phyloP scores from a whole-genome alignment of 2,888 invertebrate species.

The Erpobdella octoculata region DNA sequence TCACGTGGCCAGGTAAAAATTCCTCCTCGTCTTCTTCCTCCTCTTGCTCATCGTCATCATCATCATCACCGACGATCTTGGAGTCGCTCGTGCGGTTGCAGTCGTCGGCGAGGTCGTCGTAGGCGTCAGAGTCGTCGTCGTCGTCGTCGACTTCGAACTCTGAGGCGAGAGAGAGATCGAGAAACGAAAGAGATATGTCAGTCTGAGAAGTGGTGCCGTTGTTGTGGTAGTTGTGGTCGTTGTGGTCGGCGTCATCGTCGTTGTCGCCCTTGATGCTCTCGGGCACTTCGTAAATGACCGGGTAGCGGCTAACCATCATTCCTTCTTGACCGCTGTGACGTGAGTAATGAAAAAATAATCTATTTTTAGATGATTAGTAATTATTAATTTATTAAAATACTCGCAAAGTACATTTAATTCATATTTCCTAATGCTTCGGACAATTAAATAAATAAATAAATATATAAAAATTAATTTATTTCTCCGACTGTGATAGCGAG shows the following conservation, averaged over 20 bases:
- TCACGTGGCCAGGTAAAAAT: neutral
- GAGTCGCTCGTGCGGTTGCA: neutral
- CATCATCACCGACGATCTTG: neutral
- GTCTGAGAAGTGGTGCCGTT: constrained; percentile 7
- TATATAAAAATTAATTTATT: too few relatives aligned
- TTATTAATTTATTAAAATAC: too few relatives aligned
- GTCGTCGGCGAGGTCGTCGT: constrained; percentile 3
- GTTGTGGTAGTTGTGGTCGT: neutral
- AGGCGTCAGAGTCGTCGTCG: constrained; percentile 4
- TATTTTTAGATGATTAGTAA: too few relatives aligned
- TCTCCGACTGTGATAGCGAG: neutral
- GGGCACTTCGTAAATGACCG: too few relatives aligned
- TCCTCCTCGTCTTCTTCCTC: neutral
- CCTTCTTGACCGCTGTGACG: too few relatives aligned
- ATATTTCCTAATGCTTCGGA: too few relatives aligned
- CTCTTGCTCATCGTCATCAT: neutral
- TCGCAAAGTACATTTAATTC: too few relatives aligned
- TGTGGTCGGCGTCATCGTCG: neutral
- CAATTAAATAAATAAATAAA: too few relatives aligned
- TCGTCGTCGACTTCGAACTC: constrained; percentile 13
- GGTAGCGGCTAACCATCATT: too few relatives aligned
- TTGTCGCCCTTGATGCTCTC: too few relatives aligned
- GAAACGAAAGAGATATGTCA: constrained; percentile 10
- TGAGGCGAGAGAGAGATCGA: neutral
- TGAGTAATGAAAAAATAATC: too few relatives aligned